Conservation (phyloP, 2,113 vertebrate species). For the Lepisosteus osseus region DNA sequence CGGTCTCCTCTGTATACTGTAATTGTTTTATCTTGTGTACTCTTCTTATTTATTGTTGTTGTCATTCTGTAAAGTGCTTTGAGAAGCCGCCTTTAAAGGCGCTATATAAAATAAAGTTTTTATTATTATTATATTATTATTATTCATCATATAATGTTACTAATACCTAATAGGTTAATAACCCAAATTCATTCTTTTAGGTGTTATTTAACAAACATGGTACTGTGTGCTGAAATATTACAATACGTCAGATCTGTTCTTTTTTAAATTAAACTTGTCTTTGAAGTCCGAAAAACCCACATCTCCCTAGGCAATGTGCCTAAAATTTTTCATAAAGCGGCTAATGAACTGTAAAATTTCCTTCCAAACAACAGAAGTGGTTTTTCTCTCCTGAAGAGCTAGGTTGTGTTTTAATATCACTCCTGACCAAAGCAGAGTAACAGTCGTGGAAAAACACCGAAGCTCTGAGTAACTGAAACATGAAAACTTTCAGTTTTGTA, state of each 20-base stretch:
- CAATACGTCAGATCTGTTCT: constrained; percentile 20
- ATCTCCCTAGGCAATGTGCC: constrained; percentile 35
- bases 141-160: too few relatives aligned
- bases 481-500: too few relatives aligned
- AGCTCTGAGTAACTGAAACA: too few relatives aligned
- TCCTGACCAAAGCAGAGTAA: constrained; percentile 42
- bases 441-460: background rate
- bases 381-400: constrained; percentile 44
- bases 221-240: background rate
- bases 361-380: constrained; percentile 64
- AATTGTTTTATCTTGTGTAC: too few relatives aligned
- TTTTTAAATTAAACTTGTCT: constrained; percentile 39
- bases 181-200: background rate
- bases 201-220: background rate
- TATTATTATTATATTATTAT: too few relatives aligned
- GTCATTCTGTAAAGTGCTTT: too few relatives aligned
- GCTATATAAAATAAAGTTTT: too few relatives aligned
- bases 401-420: constrained; percentile 49
- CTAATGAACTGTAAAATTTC: constrained; percentile 55
- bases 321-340: constrained; percentile 55
- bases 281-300: constrained; percentile 49
- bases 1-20: too few relatives aligned
- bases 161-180: too few relatives aligned
- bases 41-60: too few relatives aligned
- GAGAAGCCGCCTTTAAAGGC: too few relatives aligned